These are phyloP conservation scores for Eilema sororculum DNA, from an alignment of 2,888 invertebrate species.

Conservation along the genomic window DNA sequence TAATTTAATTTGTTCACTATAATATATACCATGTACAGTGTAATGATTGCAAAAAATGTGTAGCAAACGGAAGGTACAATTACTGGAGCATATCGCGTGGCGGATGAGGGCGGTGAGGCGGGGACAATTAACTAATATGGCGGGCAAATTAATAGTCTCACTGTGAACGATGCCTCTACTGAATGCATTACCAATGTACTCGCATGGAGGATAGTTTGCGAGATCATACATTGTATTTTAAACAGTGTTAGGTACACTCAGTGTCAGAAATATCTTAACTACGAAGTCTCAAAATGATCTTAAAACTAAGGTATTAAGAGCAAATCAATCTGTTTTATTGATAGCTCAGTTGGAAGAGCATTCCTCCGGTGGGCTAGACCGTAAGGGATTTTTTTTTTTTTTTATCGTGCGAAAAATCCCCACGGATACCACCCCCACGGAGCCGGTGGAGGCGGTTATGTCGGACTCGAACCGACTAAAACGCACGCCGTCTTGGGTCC, in stretches of 20 bases:
- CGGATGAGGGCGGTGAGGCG: conserved; percentile 52
- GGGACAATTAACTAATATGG: conserved; percentile 76
- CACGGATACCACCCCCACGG: no score
- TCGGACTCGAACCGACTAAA: no score
- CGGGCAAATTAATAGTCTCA: conserved; percentile 71
- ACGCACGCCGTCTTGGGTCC: no score
- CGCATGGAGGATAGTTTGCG: conserved; percentile 23
- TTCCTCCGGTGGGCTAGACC: no score
- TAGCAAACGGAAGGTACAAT: conserved; percentile 47
- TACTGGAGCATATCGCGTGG: conserved; percentile 56
- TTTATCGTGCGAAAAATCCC: no score
- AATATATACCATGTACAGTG: conserved; percentile 4
- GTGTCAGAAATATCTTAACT: no score
- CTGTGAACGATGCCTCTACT: conserved; percentile 46
- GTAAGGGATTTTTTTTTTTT: no score
- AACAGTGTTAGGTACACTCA: background rate
- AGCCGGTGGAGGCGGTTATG: no score
- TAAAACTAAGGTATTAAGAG: no score
- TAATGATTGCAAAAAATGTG: conserved; percentile 41
- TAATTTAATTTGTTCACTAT: conserved; percentile 1
- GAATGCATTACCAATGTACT: conserved; percentile 23
- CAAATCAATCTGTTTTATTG: no score
- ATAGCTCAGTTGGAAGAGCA: no score
- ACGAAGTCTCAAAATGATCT: no score
- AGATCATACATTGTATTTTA: conserved; percentile 17